phyloP scores from a whole-genome alignment of 2,888 invertebrate genomes.

The Conomelus anceps region DNA sequence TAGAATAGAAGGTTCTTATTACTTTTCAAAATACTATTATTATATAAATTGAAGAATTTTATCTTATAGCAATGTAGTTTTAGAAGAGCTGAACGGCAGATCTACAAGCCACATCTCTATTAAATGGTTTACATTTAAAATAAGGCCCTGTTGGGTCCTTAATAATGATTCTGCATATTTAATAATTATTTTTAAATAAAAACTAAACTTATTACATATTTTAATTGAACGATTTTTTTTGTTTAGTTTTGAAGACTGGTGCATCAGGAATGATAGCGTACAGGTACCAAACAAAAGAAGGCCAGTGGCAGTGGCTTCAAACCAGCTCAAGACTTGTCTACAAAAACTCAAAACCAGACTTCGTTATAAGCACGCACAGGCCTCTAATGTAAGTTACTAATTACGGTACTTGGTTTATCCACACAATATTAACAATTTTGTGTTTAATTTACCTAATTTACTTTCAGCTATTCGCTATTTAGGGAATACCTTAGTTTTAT shows the following conservation, averaged over 20 bases:
- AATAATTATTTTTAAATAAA: not conserved
- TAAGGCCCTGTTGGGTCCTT: not conserved
- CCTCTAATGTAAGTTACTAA: slow-evolving; percentile 80
- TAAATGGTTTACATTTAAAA: too few relatives aligned
- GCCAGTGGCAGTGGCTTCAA: slow-evolving; percentile 97
- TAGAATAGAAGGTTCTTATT: too few relatives aligned
- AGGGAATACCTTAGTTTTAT: too few relatives aligned
- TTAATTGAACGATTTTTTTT: slow-evolving; percentile 14
- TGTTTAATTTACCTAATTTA: too few relatives aligned
- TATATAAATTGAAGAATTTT: too few relatives aligned
- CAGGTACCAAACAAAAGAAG: slow-evolving; percentile 89
- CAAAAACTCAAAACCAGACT: slow-evolving; percentile 99
- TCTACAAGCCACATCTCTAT: too few relatives aligned
- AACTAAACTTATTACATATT: too few relatives aligned
- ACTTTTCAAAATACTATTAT: too few relatives aligned
- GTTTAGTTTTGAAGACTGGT: slow-evolving; percentile 91
- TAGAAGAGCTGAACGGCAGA: too few relatives aligned
- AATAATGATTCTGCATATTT: not conserved
- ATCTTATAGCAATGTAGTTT: too few relatives aligned
- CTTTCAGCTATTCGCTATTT: too few relatives aligned
- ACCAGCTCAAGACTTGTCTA: slow-evolving; percentile 94
- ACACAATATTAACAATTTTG: too few relatives aligned
- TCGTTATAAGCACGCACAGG: slow-evolving; percentile 96
- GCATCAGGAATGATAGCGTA: slow-evolving; percentile 99
- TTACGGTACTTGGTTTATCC: not conserved